These are phyloP conservation scores for Hecatera dysodea DNA, from an alignment of 2,888 invertebrate species.

Conservation along the genomic window DNA sequence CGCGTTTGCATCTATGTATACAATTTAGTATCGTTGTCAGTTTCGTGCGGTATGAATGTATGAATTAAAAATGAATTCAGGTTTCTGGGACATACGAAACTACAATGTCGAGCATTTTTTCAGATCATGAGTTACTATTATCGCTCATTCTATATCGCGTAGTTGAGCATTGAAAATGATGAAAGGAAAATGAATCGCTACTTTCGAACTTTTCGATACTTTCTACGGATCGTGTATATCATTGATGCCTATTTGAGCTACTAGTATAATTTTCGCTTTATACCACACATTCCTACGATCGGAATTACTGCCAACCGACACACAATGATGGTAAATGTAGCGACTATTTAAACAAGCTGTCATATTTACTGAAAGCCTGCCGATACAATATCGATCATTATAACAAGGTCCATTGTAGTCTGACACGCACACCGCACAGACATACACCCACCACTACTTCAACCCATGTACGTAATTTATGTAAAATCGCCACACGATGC, in stretches of 20 bases:
- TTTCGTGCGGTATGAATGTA: not conserved
- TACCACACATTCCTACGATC: not conserved
- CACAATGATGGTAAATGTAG: conserved; percentile 16
- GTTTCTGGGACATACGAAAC: not conserved
- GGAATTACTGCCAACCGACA: not conserved
- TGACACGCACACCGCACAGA: conserved; percentile 41
- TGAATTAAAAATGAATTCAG: not conserved
- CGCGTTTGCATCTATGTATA: not conserved
- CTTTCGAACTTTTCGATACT: not conserved
- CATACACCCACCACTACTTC: not conserved
- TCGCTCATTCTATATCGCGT: not conserved
- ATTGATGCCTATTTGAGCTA: not conserved
- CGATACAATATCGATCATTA: conserved; percentile 50
- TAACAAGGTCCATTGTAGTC: conserved; percentile 40
- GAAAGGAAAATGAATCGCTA: not conserved
- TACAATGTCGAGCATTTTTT: not conserved
- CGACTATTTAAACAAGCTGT: conserved; percentile 45
- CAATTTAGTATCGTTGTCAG: not conserved
- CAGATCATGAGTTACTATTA: not conserved
- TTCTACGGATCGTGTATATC: no score
- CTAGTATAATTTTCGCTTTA: not conserved
- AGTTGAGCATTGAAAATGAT: not conserved
- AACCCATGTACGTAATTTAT: conserved; percentile 53
- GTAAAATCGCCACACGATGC: conserved; percentile 53
- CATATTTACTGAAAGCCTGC: conserved; percentile 34